A percentile compares a stretch with the other conserved stretches of the same genome.
phyloP scores from a whole-genome alignment of 2,888 invertebrate genomes.

The Platycnemis pennipes region DNA sequence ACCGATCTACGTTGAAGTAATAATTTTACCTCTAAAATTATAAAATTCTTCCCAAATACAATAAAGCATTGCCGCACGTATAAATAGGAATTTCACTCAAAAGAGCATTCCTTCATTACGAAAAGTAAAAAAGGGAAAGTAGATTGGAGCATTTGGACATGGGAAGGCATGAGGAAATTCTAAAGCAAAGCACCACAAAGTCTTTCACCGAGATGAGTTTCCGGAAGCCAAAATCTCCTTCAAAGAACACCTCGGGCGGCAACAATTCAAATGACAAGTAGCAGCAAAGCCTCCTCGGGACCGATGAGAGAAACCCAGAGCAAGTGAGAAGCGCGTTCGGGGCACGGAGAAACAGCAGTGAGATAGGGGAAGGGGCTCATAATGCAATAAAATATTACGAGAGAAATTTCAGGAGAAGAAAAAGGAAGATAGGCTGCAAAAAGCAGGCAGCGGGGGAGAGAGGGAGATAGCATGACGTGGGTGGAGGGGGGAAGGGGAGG shows the following conservation, averaged over 20 bases:
- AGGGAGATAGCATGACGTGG: background rate
- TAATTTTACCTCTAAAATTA: too few species aligned
- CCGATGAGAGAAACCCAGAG: background rate
- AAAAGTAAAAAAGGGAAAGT: background rate
- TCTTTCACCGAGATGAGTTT: background rate
- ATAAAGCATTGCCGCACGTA: too few species aligned
- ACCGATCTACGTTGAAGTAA: too few species aligned
- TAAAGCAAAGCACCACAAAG: background rate
- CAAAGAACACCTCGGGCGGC: background rate
- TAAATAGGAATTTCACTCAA: too few species aligned
- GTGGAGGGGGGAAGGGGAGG: background rate
- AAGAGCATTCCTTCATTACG: background rate
- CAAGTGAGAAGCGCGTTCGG: background rate
- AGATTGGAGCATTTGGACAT: background rate
- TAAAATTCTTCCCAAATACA: too few species aligned
- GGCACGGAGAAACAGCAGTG: background rate
- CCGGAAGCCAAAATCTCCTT: background rate
- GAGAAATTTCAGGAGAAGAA: background rate
- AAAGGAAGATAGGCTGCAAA: background rate
- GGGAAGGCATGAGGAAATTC: background rate
- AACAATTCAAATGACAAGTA: background rate
- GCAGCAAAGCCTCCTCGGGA: background rate
- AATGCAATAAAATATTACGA: background rate
- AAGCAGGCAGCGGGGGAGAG: background rate
- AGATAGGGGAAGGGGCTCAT: conserved; percentile 14